phyloP scores from a whole-genome alignment of 53 echinoderm and acorn worm genomes.

The Temnopleurus reevesii region DNA sequence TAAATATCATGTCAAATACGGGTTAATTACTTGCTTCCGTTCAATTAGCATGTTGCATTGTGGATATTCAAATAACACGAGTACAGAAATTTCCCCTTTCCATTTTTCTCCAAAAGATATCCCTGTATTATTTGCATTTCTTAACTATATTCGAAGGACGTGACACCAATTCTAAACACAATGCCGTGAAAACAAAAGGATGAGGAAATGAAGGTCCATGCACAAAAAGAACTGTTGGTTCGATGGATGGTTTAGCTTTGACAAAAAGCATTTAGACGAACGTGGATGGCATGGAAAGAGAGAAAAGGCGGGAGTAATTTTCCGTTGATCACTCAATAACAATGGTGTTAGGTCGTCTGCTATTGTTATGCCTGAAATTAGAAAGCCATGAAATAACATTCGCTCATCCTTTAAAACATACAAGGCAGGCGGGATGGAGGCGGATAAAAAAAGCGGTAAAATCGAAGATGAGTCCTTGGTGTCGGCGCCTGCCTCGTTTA shows the following conservation, averaged over 20 bases:
- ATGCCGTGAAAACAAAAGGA: too few relatives aligned
- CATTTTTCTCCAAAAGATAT: neutral
- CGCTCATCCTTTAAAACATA: conserved; percentile 7
- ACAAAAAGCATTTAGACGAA: neutral
- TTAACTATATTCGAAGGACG: conserved; percentile 18
- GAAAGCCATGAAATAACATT: neutral
- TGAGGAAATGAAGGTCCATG: too few relatives aligned
- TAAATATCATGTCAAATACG: neutral
- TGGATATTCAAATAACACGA: neutral
- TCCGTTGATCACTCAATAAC: neutral
- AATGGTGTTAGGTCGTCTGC: neutral
- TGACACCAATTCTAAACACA: neutral
- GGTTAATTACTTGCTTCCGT: conserved; percentile 28
- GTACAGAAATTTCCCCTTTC: neutral
- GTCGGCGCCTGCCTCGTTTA: conserved; percentile 39
- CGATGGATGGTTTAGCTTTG: neutral
- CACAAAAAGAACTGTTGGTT: too few relatives aligned
- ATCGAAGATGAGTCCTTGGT: neutral
- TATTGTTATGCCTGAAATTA: conserved; percentile 4
- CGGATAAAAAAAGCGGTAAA: neutral
- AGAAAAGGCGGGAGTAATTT: neutral
- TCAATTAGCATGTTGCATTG: neutral
- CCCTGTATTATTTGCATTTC: neutral
- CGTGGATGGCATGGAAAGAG: neutral
- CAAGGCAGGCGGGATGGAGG: neutral